A percentile compares a stretch with the other conserved stretches of the same genome.
Conservation (phyloP, 2,888 invertebrate species). For the Oscheius sp. region DNA sequence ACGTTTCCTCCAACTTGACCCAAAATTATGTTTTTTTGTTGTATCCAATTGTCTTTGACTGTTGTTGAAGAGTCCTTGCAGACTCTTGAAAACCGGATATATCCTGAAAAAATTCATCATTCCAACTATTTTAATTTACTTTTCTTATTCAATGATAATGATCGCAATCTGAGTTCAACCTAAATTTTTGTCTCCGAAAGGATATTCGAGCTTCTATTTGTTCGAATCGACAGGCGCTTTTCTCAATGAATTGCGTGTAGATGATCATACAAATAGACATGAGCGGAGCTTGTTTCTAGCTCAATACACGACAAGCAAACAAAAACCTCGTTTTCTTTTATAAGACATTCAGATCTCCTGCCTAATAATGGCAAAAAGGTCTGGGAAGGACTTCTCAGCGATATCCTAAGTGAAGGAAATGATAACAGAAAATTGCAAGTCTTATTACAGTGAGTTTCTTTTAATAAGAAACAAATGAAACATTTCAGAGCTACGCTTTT, state of each 20-base stretch:
- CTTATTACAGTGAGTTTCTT: conserved; percentile 16
- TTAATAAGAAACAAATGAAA: background rate
- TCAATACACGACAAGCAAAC: background rate
- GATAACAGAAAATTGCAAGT: conserved; percentile 21
- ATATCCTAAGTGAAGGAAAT: conserved; percentile 23
- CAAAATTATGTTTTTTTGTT: background rate
- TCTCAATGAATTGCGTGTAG: conserved; percentile 14
- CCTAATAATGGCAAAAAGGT: conserved; percentile 14
- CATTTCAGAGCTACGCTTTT: conserved; percentile 23
- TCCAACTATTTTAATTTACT: background rate
- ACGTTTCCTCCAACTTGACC: background rate
- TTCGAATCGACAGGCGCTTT: too few relatives aligned
- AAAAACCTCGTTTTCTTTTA: background rate
- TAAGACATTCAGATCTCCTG: conserved; percentile 4
- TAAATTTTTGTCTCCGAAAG: too few relatives aligned
- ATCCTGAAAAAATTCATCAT: too few relatives aligned
- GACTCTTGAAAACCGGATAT: too few relatives aligned
- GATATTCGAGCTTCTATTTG: too few relatives aligned
- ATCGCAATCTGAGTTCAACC: too few relatives aligned
- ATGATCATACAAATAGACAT: conserved; percentile 1
- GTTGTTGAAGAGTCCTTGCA: too few relatives aligned
- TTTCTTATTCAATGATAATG: background rate
- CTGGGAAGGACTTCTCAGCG: conserved; percentile 17
- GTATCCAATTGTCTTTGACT: background rate
- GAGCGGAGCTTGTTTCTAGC: background rate